Evolutionary conservation across 92 coral and sea anemone species (phyloP).

Genomic region (Porites divaricata): DNA sequence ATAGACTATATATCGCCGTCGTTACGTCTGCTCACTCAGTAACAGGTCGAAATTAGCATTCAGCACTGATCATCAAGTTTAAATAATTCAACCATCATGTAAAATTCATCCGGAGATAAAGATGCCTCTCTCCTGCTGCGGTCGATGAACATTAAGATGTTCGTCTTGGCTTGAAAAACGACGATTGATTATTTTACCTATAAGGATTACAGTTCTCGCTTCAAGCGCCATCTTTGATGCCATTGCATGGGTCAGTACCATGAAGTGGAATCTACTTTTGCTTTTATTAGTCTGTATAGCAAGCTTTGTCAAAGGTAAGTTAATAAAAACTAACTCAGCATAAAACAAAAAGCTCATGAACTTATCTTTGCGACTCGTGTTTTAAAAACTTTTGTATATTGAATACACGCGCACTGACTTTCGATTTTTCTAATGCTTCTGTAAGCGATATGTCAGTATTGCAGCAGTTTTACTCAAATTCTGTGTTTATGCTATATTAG

Average conservation of each 20-base stretch:
- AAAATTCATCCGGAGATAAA: neutral
- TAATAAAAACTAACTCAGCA: neutral
- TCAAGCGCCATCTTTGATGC: neutral
- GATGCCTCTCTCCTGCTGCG: neutral
- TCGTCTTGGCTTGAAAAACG: neutral
- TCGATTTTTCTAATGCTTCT: neutral
- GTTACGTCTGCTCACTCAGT: neutral
- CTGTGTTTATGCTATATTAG: neutral
- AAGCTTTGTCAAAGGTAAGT: constrained; percentile 32
- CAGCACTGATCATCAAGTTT: neutral
- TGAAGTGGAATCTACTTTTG: neutral
- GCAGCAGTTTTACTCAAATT: neutral
- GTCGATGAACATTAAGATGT: neutral
- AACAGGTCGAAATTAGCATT: neutral
- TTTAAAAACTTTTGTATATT: too few species aligned
- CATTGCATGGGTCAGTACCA: neutral
- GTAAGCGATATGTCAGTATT: neutral
- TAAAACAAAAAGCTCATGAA: neutral
- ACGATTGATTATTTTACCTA: neutral
- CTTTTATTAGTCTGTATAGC: neutral
- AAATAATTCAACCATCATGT: neutral
- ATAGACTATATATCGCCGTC: neutral
- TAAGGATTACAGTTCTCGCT: neutral
- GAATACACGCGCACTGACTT: neutral
- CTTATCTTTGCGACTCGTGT: neutral